phyloP scores from a whole-genome alignment of 2,888 invertebrate species.

The Macrophya alboannulata region DNA sequence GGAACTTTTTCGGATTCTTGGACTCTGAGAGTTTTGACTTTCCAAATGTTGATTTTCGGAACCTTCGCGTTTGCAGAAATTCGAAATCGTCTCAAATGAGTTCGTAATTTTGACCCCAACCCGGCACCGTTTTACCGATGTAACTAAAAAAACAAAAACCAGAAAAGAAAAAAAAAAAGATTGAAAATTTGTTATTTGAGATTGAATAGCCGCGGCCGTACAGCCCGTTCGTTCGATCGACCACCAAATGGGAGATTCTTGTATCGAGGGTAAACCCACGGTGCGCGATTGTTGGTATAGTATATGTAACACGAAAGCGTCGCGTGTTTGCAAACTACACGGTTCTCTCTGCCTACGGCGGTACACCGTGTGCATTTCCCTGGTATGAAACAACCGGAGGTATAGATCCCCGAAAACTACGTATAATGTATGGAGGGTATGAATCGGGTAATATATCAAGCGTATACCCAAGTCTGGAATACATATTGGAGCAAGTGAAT shows the following conservation, averaged over 20 bases:
- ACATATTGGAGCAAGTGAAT: conserved; percentile 4
- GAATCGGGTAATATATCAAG: conserved; percentile 10
- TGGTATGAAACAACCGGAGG: conserved; percentile 5
- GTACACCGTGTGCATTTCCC: conserved; percentile 42
- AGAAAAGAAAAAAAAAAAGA: neutral
- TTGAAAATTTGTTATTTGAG: neutral
- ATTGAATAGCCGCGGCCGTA: neutral
- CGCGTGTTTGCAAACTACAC: conserved; percentile 50
- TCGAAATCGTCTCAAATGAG: too few species aligned
- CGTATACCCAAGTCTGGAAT: neutral
- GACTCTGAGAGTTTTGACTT: too few species aligned
- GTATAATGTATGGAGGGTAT: neutral
- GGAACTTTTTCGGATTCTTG: too few species aligned
- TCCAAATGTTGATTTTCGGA: too few species aligned
- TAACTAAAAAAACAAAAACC: neutral
- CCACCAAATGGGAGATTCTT: conserved; percentile 37
- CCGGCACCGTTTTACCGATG: neutral
- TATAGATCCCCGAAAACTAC: neutral
- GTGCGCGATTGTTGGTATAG: neutral
- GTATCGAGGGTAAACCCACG: conserved; percentile 11
- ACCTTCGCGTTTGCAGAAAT: too few species aligned
- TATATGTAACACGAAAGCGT: conserved; percentile 32
- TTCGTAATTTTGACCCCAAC: too few species aligned
- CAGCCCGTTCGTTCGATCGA: conserved; percentile 22
- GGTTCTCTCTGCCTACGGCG: conserved; percentile 44